Base-by-base conservation (phyloP, 2,797 vertebrate species). In the Sebastes aleutianus region DNA sequence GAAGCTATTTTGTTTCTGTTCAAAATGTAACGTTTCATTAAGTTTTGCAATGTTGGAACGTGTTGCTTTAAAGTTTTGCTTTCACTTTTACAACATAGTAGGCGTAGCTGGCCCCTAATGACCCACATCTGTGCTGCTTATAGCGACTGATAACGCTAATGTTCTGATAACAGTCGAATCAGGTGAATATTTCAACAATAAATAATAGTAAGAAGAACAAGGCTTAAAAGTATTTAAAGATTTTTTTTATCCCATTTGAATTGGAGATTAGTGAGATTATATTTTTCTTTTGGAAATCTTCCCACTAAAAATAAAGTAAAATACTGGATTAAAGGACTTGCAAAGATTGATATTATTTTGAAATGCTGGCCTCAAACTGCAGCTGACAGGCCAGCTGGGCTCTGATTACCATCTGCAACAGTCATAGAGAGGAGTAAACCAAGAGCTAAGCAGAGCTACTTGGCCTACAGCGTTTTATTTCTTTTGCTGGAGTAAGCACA, bases 351-450 rank as follows among this genome's bases (percentile, higher is more conserved):
- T 90, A 85, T 87, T 68, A 85, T 88, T 87, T 83, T 85, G 76
- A 87, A 85, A 88, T 56, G 74, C 76, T 65, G 78, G 83, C 82
- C 78, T 80, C 82, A 77, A 86, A 78, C 77, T 72, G 76, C 87
- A 74, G 84, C 78, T 80, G 69, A 74, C 67, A 34, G 76, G 68
- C 85, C 85, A 89, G 82, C 93, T 91, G 87, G 87, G 72, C 85
- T 92, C 85, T 91, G 85, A 90, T 89, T 82, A 87, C 88, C 89
- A 91, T 89, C 88, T 92, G 90, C 82, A 91, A 89, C 89, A 88
- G 83, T 91, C 89, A 85, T 77, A 90, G 83, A 86, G 82, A 86
- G 67, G 71, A 88, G 82, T 68, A 85, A 83, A 85, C 74, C 65
- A 66, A 86, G 61, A 88, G 84, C 65, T 59, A 65, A 82, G 75